phyloP scores from a whole-genome alignment of 2,113 vertebrate species.

The Daphoenositta chrysoptera region DNA sequence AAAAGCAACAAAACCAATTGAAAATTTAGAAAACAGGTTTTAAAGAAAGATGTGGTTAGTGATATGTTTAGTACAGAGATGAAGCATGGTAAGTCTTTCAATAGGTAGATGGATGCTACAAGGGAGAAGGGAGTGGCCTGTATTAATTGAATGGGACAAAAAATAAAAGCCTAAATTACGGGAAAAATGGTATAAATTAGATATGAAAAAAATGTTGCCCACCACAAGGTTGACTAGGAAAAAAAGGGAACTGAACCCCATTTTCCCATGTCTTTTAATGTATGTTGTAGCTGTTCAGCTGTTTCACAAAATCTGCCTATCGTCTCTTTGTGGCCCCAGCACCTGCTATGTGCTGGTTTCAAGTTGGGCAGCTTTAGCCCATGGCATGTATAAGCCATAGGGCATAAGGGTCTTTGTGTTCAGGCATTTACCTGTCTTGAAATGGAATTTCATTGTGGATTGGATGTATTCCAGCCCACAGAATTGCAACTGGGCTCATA shows the following conservation, averaged over 20 bases:
- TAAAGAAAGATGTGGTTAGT: not conserved
- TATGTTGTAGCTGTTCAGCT: not conserved
- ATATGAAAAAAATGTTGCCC: not conserved
- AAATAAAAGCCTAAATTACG: not conserved
- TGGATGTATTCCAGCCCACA: not conserved
- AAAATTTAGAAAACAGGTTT: not conserved
- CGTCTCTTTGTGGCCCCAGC: not conserved
- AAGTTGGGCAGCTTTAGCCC: not conserved
- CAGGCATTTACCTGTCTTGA: not conserved
- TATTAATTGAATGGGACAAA: not conserved
- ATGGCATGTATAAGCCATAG: fast-evolving
- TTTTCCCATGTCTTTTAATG: not conserved
- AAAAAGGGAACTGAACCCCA: not conserved
- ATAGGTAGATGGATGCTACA: not conserved
- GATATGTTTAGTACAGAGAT: not conserved
- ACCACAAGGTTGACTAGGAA: not conserved
- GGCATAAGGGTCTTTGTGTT: not conserved
- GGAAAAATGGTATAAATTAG: not conserved
- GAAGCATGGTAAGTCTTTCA: not conserved
- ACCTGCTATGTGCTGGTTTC: not conserved
- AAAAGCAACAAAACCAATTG: not conserved
- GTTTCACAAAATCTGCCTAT: not conserved
- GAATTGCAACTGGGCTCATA: not conserved
- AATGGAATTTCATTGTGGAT: not conserved
- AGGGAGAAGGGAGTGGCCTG: not conserved